A percentile compares a stretch with the other conserved stretches of the same genome.
These are phyloP conservation scores for Teleogryllus oceanicus DNA, from an alignment of 2,888 invertebrate species.

Conservation along the genomic window DNA sequence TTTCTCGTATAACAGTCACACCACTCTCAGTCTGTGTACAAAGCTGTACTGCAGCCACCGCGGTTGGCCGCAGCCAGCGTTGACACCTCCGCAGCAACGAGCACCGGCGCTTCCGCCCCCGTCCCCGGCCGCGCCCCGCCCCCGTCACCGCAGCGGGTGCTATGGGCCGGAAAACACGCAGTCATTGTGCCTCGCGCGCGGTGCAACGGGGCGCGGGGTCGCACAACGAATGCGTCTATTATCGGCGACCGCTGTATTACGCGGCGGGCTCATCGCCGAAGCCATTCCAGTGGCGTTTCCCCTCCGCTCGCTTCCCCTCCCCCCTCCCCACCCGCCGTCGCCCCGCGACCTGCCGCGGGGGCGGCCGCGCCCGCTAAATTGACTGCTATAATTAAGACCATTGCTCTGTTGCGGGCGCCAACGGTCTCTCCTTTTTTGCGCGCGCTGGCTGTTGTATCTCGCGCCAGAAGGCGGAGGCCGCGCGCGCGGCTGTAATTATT, in stretches of 20 bases:
- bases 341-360: not conserved
- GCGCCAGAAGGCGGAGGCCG: not conserved
- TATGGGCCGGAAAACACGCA: constrained; percentile 8
- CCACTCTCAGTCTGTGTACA: no score
- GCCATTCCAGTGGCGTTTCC: not conserved
- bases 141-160: not conserved
- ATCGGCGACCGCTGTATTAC: not conserved
- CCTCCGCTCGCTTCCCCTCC: not conserved
- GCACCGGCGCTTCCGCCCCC: no score
- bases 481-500: not conserved
- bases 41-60: no score
- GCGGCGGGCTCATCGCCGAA: not conserved
- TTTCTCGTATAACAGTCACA: no score
- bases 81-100: no score
- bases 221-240: not conserved
- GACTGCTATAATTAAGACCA: constrained; percentile 1
- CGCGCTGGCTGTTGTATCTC: not conserved
- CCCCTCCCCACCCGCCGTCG: not conserved
- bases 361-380: not conserved
- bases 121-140: no score
- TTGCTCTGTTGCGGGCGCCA: not conserved
- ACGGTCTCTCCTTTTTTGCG: not conserved
- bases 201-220: not conserved
- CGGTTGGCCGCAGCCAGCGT: no score
- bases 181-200: not conserved